Evolutionary conservation across 2,113 vertebrate species (phyloP), one percentile per base, ranked within the genome.

Genomic region (Lepisosteus osseus): DNA sequence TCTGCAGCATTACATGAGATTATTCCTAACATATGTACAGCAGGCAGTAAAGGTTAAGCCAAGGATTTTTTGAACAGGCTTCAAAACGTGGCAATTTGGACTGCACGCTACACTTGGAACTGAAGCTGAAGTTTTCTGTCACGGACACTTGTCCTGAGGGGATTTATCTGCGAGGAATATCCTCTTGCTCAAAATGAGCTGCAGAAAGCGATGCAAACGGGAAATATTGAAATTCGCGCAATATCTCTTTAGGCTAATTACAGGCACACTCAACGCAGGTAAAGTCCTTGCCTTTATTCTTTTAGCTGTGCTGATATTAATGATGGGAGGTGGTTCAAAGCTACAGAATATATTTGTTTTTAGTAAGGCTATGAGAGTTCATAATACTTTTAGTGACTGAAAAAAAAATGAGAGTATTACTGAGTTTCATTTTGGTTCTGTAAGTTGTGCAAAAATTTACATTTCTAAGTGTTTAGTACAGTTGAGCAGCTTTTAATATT

Each of bases 191-290:
- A 93, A 89, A 82, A 96, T 97, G 95, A 98, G 95, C 92, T 98
- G 97, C 90, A 93, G 96, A 83, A 99, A 94, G 84, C 90, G 95
- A 71, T 99, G 97, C 92, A 99, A 97, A 89, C 91, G 95, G 68
- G 95, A 98, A 87, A 92, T 98, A 77, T 72, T 98, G 89, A 98
- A 95, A 92, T 97, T 97, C 83, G 96, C 96, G 78, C 96, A 96
- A 88, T 98, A 99, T 84, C 89, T 99, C 78, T 95, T 95, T 88
- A 92, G 97, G 81, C 87, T 97, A 56, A 87, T 98, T 91, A 98
- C 97, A 17, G 97, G 97, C 70, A 94, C 95, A 15, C 96, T 99
- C 56, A 91, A 94, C 87, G 84, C 94, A 91, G 97, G 97, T 98
- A 98, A 96, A 84, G 79, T 78, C 78, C 40, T 7, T 7, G 13